Conservation (phyloP, 1,140 invertebrate genomes). For the Heterodera carotae region DNA sequence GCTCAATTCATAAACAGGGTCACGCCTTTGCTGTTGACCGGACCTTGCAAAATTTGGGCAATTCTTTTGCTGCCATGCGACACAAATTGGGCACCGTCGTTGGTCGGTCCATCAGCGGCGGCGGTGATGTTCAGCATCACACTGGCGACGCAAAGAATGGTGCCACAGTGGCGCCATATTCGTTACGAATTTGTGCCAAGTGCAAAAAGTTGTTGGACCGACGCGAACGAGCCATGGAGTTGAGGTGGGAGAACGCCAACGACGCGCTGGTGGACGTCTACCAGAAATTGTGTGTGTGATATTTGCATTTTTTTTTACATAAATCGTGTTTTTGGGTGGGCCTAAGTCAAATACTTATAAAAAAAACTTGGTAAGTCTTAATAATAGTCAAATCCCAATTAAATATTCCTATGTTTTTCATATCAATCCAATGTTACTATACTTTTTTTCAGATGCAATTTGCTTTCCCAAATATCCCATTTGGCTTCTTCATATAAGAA, state of each 20-base stretch:
- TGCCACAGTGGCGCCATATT: background rate
- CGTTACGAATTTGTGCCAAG: background rate
- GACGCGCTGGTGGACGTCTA: background rate
- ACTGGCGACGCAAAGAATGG: background rate
- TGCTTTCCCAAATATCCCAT: background rate
- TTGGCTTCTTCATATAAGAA: background rate
- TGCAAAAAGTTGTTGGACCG: background rate
- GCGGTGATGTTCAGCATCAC: too few relatives aligned
- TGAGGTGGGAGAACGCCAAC: background rate
- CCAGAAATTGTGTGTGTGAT: background rate
- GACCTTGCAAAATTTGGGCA: background rate
- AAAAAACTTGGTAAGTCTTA: too few relatives aligned
- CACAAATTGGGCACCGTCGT: background rate
- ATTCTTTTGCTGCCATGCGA: background rate
- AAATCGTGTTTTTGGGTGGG: too few relatives aligned
- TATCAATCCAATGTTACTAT: too few relatives aligned
- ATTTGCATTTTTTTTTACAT: background rate
- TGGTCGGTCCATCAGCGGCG: background rate
- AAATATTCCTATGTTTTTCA: too few relatives aligned
- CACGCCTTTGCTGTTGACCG: background rate
- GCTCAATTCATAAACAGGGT: too few relatives aligned
- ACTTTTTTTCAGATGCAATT: slow-evolving; percentile 5
- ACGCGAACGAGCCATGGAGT: background rate
- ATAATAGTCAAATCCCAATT: too few relatives aligned
- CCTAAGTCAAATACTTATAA: too few relatives aligned